Evolutionary conservation across 1,140 invertebrate genomes (phyloP).

Genomic region (Physella acuta): DNA sequence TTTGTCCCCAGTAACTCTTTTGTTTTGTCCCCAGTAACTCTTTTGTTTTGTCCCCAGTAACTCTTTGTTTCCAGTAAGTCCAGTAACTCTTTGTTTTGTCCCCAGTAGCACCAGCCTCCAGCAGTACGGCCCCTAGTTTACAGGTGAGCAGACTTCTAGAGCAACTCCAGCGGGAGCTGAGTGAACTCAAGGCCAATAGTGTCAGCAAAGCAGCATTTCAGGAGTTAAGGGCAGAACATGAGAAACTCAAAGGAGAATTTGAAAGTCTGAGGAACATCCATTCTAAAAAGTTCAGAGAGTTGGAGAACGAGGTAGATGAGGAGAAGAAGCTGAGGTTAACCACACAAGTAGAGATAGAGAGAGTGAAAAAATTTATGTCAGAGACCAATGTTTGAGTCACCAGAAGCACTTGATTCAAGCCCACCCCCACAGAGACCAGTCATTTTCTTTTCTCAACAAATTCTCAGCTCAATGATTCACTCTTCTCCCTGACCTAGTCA

Average conservation of each 20-base stretch:
- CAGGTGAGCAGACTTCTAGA: conserved; percentile 38
- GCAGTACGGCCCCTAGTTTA: background rate
- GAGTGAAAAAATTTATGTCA: conserved; percentile 54
- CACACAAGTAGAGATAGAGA: conserved; percentile 59
- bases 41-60: too few relatives aligned
- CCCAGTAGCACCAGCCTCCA: too few relatives aligned
- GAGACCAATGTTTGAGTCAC: conserved; percentile 49
- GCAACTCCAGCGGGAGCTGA: conserved; percentile 45
- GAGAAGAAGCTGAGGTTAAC: conserved; percentile 58
- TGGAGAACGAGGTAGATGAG: conserved; percentile 58
- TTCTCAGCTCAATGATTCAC: too few relatives aligned
- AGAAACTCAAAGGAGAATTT: conserved; percentile 46
- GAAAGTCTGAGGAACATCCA: conserved; percentile 43
- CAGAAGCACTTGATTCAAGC: too few relatives aligned
- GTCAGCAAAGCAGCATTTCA: conserved; percentile 49
- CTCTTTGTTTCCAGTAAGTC: too few relatives aligned
- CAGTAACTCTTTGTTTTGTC: too few relatives aligned
- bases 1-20: too few relatives aligned
- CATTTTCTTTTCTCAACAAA: too few relatives aligned
- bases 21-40: too few relatives aligned
- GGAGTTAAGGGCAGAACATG: conserved; percentile 49
- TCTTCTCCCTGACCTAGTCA: too few relatives aligned
- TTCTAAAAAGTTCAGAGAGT: conserved; percentile 49
- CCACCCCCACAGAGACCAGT: too few relatives aligned
- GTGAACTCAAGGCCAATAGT: conserved; percentile 40